These are phyloP conservation scores for Cephus pulcher DNA, from an alignment of 2,888 invertebrate species.

Conservation along the genomic window DNA sequence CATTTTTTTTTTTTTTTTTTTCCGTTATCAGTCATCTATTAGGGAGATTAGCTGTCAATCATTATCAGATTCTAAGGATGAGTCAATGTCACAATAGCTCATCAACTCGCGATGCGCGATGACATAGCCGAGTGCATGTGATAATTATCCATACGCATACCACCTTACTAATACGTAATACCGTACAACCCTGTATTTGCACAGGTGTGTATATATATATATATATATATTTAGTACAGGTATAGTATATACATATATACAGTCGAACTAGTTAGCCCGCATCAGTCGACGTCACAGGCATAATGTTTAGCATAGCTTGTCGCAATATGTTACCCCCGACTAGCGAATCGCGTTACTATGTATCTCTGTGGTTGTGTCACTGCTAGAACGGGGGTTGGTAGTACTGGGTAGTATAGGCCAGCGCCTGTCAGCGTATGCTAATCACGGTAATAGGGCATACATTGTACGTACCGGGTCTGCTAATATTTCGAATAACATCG, in stretches of 20 bases:
- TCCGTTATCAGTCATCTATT: not conserved
- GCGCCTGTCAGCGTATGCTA: conserved; percentile 63
- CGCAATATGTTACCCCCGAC: conserved; percentile 57
- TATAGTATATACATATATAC: conserved; percentile 24
- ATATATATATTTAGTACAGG: not conserved
- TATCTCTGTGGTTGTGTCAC: conserved; percentile 30
- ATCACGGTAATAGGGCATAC: conserved; percentile 62
- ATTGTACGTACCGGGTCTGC: conserved; percentile 46
- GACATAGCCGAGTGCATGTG: conserved; percentile 53
- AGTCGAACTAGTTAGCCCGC: conserved; percentile 46
- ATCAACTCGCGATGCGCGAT: conserved; percentile 55
- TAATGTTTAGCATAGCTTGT: conserved; percentile 63
- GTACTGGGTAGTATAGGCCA: conserved; percentile 32
- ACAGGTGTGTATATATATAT: not conserved
- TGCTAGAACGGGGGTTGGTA: conserved; percentile 28
- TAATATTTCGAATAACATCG: conserved; percentile 62
- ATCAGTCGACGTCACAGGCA: conserved; percentile 55
- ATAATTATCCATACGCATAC: conserved; percentile 54
- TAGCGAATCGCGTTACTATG: conserved; percentile 25
- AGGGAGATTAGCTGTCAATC: not conserved
- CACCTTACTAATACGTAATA: conserved; percentile 2
- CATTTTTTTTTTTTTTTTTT: not conserved
- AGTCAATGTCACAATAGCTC: conserved; percentile 42
- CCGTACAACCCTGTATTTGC: not conserved
- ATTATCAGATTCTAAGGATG: not conserved